These are phyloP conservation scores for Cordilura impudica DNA, from an alignment of 2,888 invertebrate genomes.

Conservation along the genomic window DNA sequence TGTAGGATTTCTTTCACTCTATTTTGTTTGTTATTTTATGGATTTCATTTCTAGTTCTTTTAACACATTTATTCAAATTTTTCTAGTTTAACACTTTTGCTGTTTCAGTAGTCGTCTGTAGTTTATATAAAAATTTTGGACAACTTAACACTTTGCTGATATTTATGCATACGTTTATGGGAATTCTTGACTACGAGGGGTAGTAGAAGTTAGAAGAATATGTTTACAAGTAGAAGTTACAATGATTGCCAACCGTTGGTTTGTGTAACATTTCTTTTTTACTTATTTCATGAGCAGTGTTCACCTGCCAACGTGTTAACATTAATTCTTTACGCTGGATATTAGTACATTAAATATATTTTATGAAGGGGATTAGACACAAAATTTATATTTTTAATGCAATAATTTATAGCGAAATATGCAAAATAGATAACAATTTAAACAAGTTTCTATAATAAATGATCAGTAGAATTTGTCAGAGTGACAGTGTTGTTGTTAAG, in stretches of 20 bases:
- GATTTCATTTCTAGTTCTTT: slow-evolving; percentile 16
- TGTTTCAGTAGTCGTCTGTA: slow-evolving; percentile 13
- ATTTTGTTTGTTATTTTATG: slow-evolving; percentile 23
- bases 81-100: slow-evolving; percentile 42
- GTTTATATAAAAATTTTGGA: slow-evolving; percentile 42
- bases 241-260: slow-evolving; percentile 52
- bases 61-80: slow-evolving; percentile 37
- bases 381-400: background rate
- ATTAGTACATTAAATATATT: background rate
- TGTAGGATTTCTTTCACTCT: slow-evolving; percentile 11
- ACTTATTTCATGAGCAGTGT: slow-evolving; percentile 5
- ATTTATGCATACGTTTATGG: background rate
- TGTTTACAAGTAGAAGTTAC: slow-evolving; percentile 31
- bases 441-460: too few relatives aligned
- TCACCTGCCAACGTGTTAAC: slow-evolving; percentile 51
- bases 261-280: slow-evolving; percentile 43
- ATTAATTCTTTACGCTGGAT: slow-evolving; percentile 30
- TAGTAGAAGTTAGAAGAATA: background rate
- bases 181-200: too few relatives aligned
- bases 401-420: too few relatives aligned
- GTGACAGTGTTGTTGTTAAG: too few relatives aligned
- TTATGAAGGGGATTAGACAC: background rate
- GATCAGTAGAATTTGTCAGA: too few relatives aligned
- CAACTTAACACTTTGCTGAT: slow-evolving; percentile 58
- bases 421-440: too few relatives aligned